Conservation (phyloP, 2,113 vertebrate species). For the Dermatemys mawii region DNA sequence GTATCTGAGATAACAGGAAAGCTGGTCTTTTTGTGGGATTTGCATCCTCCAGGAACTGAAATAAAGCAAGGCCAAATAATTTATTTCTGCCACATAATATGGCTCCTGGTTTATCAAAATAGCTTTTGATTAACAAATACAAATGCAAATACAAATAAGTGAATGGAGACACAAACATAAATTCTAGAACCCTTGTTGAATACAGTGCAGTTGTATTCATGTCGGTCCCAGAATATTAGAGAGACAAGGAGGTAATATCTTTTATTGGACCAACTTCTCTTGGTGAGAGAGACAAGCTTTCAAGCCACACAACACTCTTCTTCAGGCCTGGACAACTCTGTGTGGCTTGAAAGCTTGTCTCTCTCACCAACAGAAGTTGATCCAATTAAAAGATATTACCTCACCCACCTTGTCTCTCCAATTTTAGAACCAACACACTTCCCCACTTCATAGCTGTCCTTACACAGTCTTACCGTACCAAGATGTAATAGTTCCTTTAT, state of each 20-base stretch:
- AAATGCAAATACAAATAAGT: not conserved
- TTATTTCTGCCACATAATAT: not conserved
- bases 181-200: not conserved
- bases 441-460: accelerated
- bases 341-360: not conserved
- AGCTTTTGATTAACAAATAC: not conserved
- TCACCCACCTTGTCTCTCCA: not conserved
- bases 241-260: not conserved
- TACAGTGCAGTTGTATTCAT: not conserved
- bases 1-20: not conserved
- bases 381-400: not conserved
- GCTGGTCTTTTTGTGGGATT: not conserved
- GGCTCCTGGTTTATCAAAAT: not conserved
- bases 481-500: not conserved
- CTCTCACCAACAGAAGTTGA: not conserved
- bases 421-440: not conserved
- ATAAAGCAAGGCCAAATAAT: not conserved
- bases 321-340: not conserved
- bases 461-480: not conserved
- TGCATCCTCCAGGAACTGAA: not conserved
- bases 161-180: not conserved
- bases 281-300: not conserved
- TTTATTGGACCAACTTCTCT: not conserved
- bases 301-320: not conserved
- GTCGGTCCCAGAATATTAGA: not conserved